These are phyloP conservation scores for Rhabdomys pumilio DNA, from an alignment of 2,797 vertebrate genomes.

Conservation along the genomic window DNA sequence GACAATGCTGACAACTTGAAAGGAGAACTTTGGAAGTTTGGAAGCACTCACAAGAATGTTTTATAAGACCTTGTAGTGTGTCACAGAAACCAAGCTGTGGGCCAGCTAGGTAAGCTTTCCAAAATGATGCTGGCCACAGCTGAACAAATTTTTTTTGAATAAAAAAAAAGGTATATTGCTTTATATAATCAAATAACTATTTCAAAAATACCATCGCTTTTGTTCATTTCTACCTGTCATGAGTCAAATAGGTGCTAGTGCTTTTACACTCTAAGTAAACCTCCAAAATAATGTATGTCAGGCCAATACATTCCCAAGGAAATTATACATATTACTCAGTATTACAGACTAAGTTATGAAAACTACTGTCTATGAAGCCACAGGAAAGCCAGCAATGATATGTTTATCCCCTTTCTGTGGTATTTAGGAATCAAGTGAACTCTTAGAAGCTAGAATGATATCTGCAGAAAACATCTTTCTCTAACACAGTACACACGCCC, in stretches of 20 bases:
- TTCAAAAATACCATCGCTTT: conserved; percentile 33
- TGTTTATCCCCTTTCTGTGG: conserved; percentile 45
- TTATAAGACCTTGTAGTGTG: neutral
- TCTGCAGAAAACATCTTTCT: conserved; percentile 56
- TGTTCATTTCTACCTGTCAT: conserved; percentile 55
- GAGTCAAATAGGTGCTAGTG: conserved; percentile 57
- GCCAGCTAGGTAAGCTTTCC: conserved; percentile 33
- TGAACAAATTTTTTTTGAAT: conserved; percentile 57
- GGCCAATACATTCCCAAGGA: neutral
- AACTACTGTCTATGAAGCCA: conserved; percentile 1
- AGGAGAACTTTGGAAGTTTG: conserved; percentile 62
- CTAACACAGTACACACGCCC: neutral
- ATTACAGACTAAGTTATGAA: conserved; percentile 44
- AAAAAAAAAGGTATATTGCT: neutral
- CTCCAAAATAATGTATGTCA: conserved; percentile 38
- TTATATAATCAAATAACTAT: conserved; percentile 51
- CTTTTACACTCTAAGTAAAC: conserved; percentile 49
- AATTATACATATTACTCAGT: neutral
- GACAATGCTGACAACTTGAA: conserved; percentile 53
- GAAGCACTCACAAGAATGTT: conserved; percentile 44
- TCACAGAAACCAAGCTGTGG: conserved; percentile 36
- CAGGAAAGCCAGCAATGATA: conserved; percentile 29
- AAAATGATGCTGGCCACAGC: conserved; percentile 54
- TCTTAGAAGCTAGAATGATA: conserved; percentile 30
- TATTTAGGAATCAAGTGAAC: conserved; percentile 52